Percentiles rank a stretch among this genome's conserved stretches.
Conservation (phyloP, 1,140 invertebrate genomes). For the Rhyacophila brunnea region DNA sequence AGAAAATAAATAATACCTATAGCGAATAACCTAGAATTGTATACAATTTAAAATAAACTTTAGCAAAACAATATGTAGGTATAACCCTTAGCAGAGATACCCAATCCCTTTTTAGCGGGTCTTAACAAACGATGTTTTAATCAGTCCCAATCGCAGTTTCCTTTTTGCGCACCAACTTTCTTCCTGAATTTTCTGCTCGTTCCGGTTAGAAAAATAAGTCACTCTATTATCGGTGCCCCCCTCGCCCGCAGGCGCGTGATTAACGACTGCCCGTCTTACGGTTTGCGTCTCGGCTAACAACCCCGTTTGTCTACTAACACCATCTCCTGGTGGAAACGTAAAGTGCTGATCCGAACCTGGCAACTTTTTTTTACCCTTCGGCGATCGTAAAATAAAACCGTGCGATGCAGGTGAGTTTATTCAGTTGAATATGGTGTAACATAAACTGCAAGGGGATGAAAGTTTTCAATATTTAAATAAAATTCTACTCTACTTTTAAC, state of each 20-base stretch:
- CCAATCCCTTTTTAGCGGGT: neutral
- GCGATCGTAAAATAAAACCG: neutral
- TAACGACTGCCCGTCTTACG: constrained; percentile 23
- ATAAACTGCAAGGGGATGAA: no score
- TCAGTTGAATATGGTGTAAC: no score
- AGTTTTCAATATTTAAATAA: no score
- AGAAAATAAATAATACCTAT: no score
- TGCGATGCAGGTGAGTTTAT: neutral
- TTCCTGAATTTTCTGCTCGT: constrained; percentile 13
- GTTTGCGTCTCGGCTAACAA: constrained; percentile 21
- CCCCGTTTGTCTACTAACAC: constrained; percentile 8
- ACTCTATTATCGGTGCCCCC: constrained; percentile 29
- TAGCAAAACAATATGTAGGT: no score
- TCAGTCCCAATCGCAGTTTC: constrained; percentile 11
- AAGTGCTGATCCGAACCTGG: constrained; percentile 16
- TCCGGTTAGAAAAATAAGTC: constrained; percentile 31
- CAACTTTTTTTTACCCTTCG: constrained; percentile 4
- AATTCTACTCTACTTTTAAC: no score
- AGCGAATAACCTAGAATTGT: no score
- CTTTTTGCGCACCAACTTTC: constrained; percentile 14
- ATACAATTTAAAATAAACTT: no score
- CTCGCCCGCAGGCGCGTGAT: constrained; percentile 21
- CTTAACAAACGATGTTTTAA: constrained; percentile 23
- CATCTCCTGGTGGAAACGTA: constrained; percentile 1
- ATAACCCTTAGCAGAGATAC: no score